These are phyloP conservation scores for Sisyra nigra DNA, from an alignment of 2,888 invertebrate species.

Conservation along the genomic window DNA sequence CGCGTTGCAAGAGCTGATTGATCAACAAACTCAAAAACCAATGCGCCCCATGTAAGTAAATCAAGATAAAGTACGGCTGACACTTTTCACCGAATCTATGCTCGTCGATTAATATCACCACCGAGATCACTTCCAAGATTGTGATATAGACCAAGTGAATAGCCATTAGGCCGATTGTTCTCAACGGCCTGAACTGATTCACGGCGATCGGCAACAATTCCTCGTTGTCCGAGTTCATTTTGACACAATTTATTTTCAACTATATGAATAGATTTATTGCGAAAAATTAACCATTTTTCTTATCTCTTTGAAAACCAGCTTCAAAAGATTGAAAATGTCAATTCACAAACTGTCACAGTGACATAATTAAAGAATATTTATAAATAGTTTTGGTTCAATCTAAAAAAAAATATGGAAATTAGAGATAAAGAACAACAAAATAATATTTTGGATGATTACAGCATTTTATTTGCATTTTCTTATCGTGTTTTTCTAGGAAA, in stretches of 20 bases:
- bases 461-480: too few relatives aligned
- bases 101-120: slow-evolving; percentile 22
- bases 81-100: slow-evolving; percentile 29
- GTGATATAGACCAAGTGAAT: slow-evolving; percentile 21
- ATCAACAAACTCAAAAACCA: slow-evolving; percentile 39
- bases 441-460: too few relatives aligned
- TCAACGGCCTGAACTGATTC: slow-evolving; percentile 21
- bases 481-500: too few relatives aligned
- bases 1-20: slow-evolving; percentile 38
- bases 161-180: slow-evolving; percentile 21
- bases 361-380: too few relatives aligned
- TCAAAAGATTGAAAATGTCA: too few relatives aligned
- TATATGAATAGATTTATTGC: too few relatives aligned
- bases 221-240: slow-evolving; percentile 1
- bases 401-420: too few relatives aligned
- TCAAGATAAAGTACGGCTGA: slow-evolving; percentile 38
- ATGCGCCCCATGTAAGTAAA: slow-evolving; percentile 37
- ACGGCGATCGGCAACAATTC: neutral
- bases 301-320: too few relatives aligned
- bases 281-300: too few relatives aligned
- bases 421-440: too few relatives aligned
- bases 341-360: too few relatives aligned
- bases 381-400: too few relatives aligned
- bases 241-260: neutral
- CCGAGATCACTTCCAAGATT: slow-evolving; percentile 22